A percentile compares a stretch with the other conserved stretches of the same genome.
Conservation (phyloP, 2,797 vertebrate genomes). For the Cheirogaleus major region DNA sequence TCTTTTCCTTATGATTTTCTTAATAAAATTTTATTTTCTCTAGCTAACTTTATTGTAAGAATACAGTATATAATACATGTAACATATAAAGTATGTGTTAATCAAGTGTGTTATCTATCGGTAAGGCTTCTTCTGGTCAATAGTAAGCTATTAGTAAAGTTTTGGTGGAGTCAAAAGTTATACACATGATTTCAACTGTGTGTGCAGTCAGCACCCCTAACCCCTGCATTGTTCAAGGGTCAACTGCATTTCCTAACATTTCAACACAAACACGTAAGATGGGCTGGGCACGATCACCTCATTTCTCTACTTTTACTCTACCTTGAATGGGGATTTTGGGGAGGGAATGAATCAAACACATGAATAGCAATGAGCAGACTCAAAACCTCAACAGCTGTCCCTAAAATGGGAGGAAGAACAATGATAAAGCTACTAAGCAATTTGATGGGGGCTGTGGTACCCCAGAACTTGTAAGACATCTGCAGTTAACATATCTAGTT, state of each 20-base stretch:
- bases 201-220: neutral
- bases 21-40: neutral
- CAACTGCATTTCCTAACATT: neutral
- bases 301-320: constrained; percentile 4
- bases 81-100: neutral
- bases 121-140: neutral
- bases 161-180: neutral
- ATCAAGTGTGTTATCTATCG: neutral
- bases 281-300: neutral
- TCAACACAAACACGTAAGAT: neutral
- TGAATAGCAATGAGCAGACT: neutral
- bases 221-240: neutral
- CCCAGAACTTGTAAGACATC: neutral
- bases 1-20: neutral
- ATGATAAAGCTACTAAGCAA: neutral
- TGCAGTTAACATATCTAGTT: neutral
- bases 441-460: neutral
- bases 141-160: neutral
- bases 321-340: neutral
- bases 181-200: neutral
- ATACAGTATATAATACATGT: neutral
- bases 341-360: neutral
- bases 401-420: neutral
- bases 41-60: neutral
- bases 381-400: constrained; percentile 10